Percentiles rank a stretch among this genome's conserved stretches.
Conservation (phyloP, 2,888 invertebrate species). For the Troides aeacus region DNA sequence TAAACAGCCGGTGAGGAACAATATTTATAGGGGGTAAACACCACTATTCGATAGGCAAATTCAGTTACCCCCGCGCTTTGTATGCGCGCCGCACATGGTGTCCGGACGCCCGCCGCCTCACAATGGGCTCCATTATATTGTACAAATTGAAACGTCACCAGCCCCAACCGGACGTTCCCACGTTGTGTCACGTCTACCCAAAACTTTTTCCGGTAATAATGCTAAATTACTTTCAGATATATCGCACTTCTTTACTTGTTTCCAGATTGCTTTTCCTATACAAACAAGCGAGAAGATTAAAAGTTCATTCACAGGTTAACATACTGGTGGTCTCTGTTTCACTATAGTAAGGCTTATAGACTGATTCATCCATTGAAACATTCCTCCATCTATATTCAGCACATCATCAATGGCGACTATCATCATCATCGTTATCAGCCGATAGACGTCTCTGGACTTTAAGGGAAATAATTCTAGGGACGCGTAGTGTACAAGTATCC, state of each 20-base stretch:
- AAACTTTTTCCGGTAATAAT: slow-evolving; percentile 25
- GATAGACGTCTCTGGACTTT: too few species aligned
- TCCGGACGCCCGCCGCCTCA: slow-evolving; percentile 33
- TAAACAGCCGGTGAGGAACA: slow-evolving; percentile 22
- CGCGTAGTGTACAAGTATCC: too few species aligned
- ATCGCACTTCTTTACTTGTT: background rate
- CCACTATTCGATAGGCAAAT: slow-evolving; percentile 37
- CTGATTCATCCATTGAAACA: too few species aligned
- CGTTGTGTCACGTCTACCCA: slow-evolving; percentile 22
- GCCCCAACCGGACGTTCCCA: slow-evolving; percentile 32
- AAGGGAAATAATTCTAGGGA: too few species aligned
- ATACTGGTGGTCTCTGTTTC: too few species aligned
- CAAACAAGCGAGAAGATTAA: too few species aligned
- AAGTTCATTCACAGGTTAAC: too few species aligned
- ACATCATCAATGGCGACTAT: too few species aligned
- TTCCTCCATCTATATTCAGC: too few species aligned
- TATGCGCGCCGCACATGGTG: slow-evolving; percentile 36
- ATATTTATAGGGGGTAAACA: slow-evolving; percentile 23
- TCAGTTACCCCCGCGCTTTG: slow-evolving; percentile 38
- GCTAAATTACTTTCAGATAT: slow-evolving; percentile 7
- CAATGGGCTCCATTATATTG: slow-evolving; percentile 39
- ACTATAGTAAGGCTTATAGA: too few species aligned
- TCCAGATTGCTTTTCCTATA: background rate
- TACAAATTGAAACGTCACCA: slow-evolving; percentile 40
- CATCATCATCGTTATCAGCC: too few species aligned